These are phyloP conservation scores for Calliopsis andreniformis DNA, from an alignment of 1,140 invertebrate species.

Conservation along the genomic window DNA sequence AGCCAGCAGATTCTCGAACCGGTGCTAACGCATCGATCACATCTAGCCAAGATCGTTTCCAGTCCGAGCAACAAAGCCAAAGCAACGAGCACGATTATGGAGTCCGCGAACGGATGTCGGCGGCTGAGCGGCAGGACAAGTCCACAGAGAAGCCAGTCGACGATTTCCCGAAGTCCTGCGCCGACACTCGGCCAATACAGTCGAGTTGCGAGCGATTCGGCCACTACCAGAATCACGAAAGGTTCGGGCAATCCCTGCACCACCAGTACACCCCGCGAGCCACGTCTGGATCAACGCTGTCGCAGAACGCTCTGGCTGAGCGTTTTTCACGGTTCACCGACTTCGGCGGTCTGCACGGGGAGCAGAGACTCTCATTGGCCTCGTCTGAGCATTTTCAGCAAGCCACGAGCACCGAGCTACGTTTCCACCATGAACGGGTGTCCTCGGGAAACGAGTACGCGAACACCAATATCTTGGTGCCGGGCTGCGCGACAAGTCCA, in stretches of 20 bases:
- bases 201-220: conserved; percentile 63
- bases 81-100: conserved; percentile 65
- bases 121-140: conserved; percentile 60
- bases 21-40: conserved; percentile 32
- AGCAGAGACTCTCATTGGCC: conserved; percentile 50
- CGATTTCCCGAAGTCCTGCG: conserved; percentile 54
- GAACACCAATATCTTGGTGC: conserved; percentile 59
- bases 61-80: conserved; percentile 59
- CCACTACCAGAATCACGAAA: conserved; percentile 61
- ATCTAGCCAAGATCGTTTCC: conserved; percentile 62
- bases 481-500: conserved; percentile 54
- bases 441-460: conserved; percentile 61
- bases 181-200: conserved; percentile 54
- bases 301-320: conserved; percentile 55
- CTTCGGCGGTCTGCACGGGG: conserved; percentile 54
- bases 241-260: conserved; percentile 62
- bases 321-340: conserved; percentile 66
- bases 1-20: conserved; percentile 53
- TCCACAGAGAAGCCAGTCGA: conserved; percentile 60
- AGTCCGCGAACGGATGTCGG: conserved; percentile 48
- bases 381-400: conserved; percentile 57
- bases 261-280: conserved; percentile 47
- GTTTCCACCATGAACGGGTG: conserved; percentile 51
- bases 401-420: conserved; percentile 29
- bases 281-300: conserved; percentile 30